Evolutionary conservation across 2,888 invertebrate species (phyloP).

Genomic region (Norana najaformis): DNA sequence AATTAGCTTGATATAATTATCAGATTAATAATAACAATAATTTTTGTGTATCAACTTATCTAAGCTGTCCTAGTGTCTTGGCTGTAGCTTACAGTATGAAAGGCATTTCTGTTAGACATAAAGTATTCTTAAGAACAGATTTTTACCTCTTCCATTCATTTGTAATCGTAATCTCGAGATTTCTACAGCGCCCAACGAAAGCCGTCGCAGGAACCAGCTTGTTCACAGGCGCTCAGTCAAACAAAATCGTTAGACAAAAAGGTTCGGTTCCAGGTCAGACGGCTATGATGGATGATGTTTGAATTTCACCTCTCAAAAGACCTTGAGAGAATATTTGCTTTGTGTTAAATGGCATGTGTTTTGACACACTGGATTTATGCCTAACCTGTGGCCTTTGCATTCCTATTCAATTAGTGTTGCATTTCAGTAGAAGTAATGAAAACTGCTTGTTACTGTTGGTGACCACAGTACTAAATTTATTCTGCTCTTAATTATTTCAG

Average conservation of each 20-base stretch:
- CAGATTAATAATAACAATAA: no score
- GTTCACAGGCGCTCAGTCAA: no score
- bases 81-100: neutral
- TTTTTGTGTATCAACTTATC: neutral
- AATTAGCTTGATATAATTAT: no score
- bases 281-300: no score
- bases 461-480: neutral
- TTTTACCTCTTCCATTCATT: neutral
- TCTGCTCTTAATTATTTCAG: neutral
- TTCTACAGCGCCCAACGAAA: no score
- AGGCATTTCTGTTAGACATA: neutral
- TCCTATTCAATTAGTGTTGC: no score
- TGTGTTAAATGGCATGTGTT: neutral
- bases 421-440: slow-evolving; percentile 13
- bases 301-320: no score
- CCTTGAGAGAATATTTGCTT: neutral
- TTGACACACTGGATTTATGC: neutral
- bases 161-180: no score
- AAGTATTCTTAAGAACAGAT: neutral
- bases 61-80: neutral
- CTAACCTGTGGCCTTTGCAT: neutral
- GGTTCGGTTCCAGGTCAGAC: no score
- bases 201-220: no score
- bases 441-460: neutral
- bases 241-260: no score